These are phyloP conservation scores for Hololepta plana DNA, from an alignment of 2,888 invertebrate species.

Conservation along the genomic window DNA sequence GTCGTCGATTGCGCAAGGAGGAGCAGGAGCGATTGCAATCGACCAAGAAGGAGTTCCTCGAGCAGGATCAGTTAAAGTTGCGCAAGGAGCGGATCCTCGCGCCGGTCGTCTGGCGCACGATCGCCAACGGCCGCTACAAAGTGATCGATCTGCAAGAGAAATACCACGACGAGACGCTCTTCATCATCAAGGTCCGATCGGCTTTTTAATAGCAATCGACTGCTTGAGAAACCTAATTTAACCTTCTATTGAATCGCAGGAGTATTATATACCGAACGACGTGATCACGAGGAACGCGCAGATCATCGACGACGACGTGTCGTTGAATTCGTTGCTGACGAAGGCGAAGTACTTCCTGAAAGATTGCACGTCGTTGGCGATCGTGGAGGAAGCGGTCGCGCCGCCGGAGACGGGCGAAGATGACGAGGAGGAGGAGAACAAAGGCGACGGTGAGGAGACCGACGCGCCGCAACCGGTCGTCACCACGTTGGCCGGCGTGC, in stretches of 20 bases:
- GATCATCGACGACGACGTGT: slow-evolving; percentile 17
- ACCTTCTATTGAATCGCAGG: slow-evolving; percentile 14
- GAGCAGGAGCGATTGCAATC: slow-evolving; percentile 16
- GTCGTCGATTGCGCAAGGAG: slow-evolving; percentile 19
- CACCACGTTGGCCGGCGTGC: slow-evolving; percentile 16
- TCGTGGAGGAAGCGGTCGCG: slow-evolving; percentile 15
- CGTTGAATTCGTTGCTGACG: slow-evolving; percentile 17
- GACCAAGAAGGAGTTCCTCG: slow-evolving; percentile 19
- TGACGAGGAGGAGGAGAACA: slow-evolving; percentile 5
- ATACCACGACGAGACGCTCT: slow-evolving; percentile 15
- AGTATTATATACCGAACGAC: slow-evolving; percentile 17
- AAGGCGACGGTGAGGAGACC: slow-evolving; percentile 4
- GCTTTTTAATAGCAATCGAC: slow-evolving; percentile 1
- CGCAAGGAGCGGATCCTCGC: slow-evolving; percentile 16
- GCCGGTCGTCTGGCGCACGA: slow-evolving; percentile 19
- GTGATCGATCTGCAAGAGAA: slow-evolving; percentile 20
- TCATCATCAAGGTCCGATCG: slow-evolving; percentile 16
- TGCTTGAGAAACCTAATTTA: slow-evolving; percentile 1
- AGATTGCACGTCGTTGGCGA: slow-evolving; percentile 20
- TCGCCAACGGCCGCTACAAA: slow-evolving; percentile 17
- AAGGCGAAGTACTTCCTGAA: slow-evolving; percentile 16
- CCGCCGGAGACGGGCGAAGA: neutral
- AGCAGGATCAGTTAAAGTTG: slow-evolving; percentile 18
- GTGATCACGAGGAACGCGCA: slow-evolving; percentile 20
- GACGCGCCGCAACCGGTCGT: slow-evolving; percentile 5